Evolutionary conservation across 2,113 vertebrate genomes (phyloP).

Genomic region (Oceanodroma tethys): DNA sequence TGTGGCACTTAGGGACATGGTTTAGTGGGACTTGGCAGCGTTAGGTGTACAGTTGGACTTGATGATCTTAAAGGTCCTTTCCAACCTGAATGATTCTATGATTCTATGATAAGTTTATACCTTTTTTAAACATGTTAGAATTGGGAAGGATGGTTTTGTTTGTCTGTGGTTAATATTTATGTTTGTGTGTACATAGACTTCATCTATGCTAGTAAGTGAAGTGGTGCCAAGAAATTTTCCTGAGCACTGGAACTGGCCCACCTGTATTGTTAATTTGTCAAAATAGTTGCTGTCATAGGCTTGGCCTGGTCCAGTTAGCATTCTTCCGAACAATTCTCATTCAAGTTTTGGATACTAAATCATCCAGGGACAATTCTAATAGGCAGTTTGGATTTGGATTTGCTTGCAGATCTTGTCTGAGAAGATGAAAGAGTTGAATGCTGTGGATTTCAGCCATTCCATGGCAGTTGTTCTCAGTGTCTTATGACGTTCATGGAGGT

Average conservation of each 20-base stretch:
- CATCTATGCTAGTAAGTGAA: neutral
- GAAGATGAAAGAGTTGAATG: neutral
- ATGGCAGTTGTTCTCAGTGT: neutral
- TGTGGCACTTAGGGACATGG: neutral
- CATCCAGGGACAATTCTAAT: neutral
- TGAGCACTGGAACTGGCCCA: neutral
- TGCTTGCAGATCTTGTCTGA: neutral
- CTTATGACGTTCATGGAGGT: neutral
- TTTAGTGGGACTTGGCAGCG: neutral
- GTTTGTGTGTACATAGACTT: neutral
- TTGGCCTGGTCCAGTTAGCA: rapidly evolving
- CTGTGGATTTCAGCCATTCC: neutral
- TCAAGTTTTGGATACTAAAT: neutral
- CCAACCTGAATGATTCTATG: too few relatives aligned
- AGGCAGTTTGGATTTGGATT: neutral
- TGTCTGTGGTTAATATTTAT: neutral
- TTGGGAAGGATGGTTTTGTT: neutral
- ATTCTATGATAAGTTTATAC: neutral
- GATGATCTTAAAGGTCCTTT: too few relatives aligned
- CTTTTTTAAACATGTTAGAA: neutral
- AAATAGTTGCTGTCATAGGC: neutral
- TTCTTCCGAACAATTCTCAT: neutral
- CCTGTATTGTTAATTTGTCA: neutral
- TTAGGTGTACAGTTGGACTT: too few relatives aligned
- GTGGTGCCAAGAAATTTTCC: neutral